These are phyloP conservation scores for Tauraco hartlaubi DNA, from an alignment of 2,797 vertebrate species.

Conservation along the genomic window DNA sequence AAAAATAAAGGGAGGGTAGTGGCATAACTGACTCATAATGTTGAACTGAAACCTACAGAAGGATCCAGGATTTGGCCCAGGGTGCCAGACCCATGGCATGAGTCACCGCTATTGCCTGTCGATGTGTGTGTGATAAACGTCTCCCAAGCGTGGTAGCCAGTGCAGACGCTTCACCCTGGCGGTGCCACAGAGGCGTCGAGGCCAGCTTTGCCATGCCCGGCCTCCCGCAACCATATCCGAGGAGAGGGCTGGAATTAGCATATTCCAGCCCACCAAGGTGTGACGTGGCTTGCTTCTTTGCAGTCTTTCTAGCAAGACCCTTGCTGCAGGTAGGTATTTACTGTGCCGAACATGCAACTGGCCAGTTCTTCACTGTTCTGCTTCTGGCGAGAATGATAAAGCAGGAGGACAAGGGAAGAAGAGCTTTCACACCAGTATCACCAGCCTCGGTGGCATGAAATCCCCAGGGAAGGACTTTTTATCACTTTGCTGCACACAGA, in stretches of 20 bases:
- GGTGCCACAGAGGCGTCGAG: accelerated
- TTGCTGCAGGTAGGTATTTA: background rate
- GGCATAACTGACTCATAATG: background rate
- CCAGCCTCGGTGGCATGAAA: background rate
- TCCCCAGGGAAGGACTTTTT: background rate
- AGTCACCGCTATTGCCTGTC: background rate
- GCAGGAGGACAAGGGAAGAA: background rate
- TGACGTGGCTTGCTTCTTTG: background rate
- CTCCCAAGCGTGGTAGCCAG: accelerated
- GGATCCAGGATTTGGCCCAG: background rate
- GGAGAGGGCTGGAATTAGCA: background rate
- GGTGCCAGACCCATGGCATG: background rate
- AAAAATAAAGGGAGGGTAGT: background rate
- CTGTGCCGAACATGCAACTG: background rate
- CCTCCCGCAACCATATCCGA: accelerated
- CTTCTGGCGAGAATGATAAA: accelerated
- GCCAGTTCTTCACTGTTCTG: background rate
- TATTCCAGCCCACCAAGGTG: background rate
- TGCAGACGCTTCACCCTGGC: accelerated
- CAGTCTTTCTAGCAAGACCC: background rate
- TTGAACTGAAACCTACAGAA: background rate
- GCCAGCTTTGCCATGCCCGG: background rate
- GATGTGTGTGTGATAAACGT: background rate
- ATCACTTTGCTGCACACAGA: background rate
- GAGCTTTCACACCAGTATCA: background rate